phyloP scores from a whole-genome alignment of 2,888 invertebrate species.

The Sarcophaga rosellei region DNA sequence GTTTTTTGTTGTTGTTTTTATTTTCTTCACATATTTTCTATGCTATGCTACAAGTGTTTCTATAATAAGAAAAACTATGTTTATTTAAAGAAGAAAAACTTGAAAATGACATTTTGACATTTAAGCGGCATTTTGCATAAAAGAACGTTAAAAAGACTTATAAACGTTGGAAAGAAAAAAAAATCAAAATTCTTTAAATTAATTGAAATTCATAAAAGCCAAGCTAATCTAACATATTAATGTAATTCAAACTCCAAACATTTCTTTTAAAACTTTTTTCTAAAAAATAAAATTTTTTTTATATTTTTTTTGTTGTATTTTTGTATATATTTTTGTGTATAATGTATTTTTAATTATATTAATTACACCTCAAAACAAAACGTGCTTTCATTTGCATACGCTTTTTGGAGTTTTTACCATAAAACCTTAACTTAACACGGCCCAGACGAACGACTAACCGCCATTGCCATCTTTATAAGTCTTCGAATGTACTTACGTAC shows the following conservation, averaged over 20 bases:
- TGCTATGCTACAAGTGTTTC: neutral
- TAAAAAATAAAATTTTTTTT: neutral
- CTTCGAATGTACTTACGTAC: neutral
- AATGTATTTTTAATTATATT: constrained; percentile 69
- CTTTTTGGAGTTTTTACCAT: neutral
- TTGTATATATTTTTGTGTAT: constrained; percentile 59
- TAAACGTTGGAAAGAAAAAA: constrained; percentile 1
- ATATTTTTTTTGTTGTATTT: constrained; percentile 21
- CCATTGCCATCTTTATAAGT: constrained; percentile 10
- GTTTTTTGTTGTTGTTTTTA: constrained; percentile 11
- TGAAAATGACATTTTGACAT: constrained; percentile 68
- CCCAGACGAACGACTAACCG: neutral
- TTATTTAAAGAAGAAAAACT: neutral
- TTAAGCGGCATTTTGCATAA: constrained; percentile 68
- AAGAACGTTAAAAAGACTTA: constrained; percentile 46
- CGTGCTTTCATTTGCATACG: constrained; percentile 68
- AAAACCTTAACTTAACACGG: constrained; percentile 24
- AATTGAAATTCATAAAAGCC: constrained; percentile 67
- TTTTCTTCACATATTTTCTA: neutral
- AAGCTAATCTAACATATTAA: constrained; percentile 30
- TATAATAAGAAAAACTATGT: constrained; percentile 10
- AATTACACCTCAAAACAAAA: constrained; percentile 68
- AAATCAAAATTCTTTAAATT: constrained; percentile 36
- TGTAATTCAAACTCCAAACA: neutral
- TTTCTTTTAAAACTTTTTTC: neutral